Percentiles rank a stretch among this genome's conserved stretches.
These are phyloP conservation scores for Hylaea fasciaria DNA, from an alignment of 2,888 invertebrate species.

Conservation along the genomic window DNA sequence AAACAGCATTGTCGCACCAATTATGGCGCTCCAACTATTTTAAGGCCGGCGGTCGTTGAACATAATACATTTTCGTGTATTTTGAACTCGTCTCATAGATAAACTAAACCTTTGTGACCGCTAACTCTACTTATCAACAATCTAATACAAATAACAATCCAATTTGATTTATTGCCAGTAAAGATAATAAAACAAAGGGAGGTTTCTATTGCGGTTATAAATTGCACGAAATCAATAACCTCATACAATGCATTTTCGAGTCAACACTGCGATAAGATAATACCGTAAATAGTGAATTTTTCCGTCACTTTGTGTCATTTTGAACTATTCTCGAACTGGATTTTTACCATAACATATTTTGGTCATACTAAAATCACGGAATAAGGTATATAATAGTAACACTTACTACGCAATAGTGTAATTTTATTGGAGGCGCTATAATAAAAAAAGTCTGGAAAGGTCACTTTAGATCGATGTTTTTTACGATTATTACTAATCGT, in stretches of 20 bases:
- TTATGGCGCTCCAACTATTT: no score
- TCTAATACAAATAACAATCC: constrained; percentile 16
- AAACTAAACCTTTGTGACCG: neutral
- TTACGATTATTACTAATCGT: no score
- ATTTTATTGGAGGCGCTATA: no score
- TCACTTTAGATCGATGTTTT: no score
- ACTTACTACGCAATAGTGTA: no score
- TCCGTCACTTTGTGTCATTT: constrained; percentile 3
- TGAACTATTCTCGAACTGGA: neutral
- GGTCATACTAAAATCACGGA: no score
- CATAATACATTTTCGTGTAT: neutral
- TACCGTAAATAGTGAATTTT: constrained; percentile 12
- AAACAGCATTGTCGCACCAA: no score
- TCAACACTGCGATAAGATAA: constrained; percentile 15
- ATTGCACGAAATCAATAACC: constrained; percentile 23
- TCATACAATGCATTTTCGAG: constrained; percentile 16
- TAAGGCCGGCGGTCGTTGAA: no score
- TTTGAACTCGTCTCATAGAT: neutral
- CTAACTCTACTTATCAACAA: constrained; percentile 24
- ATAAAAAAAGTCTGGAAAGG: no score
- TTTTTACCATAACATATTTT: no score
- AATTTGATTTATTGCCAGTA: constrained; percentile 30
- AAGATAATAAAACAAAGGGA: constrained; percentile 22
- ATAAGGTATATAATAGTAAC: no score
- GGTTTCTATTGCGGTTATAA: constrained; percentile 23